Conservation (phyloP, 2,888 invertebrate species). For the Ennomos quercinarius region DNA sequence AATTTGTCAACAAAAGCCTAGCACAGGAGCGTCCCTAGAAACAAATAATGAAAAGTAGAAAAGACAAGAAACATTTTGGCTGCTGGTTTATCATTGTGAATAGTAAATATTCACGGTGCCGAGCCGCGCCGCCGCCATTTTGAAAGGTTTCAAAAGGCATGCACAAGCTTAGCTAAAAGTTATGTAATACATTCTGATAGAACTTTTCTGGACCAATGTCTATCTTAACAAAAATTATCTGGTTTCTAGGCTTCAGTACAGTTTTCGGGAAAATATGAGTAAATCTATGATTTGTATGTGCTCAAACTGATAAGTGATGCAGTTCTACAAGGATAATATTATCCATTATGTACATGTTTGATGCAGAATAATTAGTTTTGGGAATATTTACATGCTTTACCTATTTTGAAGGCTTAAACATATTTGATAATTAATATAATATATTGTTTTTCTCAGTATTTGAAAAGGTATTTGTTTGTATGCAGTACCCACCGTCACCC, state of each 20-base stretch:
- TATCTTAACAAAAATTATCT: too few relatives aligned
- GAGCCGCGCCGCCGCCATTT: slow-evolving; percentile 20
- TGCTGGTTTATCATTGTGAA: slow-evolving; percentile 3
- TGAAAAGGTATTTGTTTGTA: slow-evolving; percentile 44
- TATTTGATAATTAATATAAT: slow-evolving; percentile 1
- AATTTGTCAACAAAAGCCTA: too few relatives aligned
- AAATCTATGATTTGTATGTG: too few relatives aligned
- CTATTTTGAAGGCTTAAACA: neutral
- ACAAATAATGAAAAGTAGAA: neutral
- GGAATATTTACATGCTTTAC: too few relatives aligned
- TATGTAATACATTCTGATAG: slow-evolving; percentile 8
- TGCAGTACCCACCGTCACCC: slow-evolving; percentile 91
- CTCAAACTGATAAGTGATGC: too few relatives aligned
- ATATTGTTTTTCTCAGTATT: slow-evolving; percentile 30
- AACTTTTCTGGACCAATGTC: neutral
- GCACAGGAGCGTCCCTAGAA: too few relatives aligned
- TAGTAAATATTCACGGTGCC: neutral
- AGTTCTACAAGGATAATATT: too few relatives aligned
- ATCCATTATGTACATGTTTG: too few relatives aligned
- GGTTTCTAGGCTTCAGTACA: too few relatives aligned
- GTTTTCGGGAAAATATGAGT: too few relatives aligned
- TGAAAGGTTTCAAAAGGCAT: slow-evolving; percentile 19
- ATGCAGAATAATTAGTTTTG: too few relatives aligned
- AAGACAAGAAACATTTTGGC: neutral
- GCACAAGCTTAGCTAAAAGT: slow-evolving; percentile 8